Base-by-base conservation (phyloP, 2,113 vertebrate species). In the Leucoraja erinaceus region DNA sequence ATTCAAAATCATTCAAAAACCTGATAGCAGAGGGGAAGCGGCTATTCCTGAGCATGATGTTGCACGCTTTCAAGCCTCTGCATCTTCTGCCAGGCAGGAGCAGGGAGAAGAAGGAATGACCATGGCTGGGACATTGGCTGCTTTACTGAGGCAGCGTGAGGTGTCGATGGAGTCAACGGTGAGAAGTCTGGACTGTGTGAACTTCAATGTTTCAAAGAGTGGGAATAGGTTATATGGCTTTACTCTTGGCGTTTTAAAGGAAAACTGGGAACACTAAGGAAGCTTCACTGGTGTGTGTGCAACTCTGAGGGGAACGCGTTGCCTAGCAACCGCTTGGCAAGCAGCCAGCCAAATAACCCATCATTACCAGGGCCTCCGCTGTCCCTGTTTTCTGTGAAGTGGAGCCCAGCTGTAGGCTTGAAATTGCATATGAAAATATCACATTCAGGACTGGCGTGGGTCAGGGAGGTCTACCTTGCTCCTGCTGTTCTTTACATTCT, bases 401-500 rank as follows among this genome's bases (percentile, higher is more conserved):
- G 90, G 90, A 91, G 47, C 33, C 68, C 90, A 72, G 90, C 90
- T 74, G 90, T 22, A 74, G 28, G 90, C 66, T 72, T 72, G 90
- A 72, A 91, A 54, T 91, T 91, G 68, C 66, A 72, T 91, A 54
- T 74, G 90, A 74, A 91, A 91, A 72, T 91, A 91, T 70, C 90
- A 91, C 33, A 91, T 72, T 91, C 31, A 91, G 10, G 68, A 28
- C 68, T 91, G 70, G 16, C 38, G 47, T 74, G 54, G 90, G 66
- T 91, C 90, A 91, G 90, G 68, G 54, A 72, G 66, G 90, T 72
- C 90, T 1, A 28, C 18, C 20, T 91, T 91, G 33, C 72, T 72
- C 90, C 66, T 74, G 90, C 33, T 91, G 90, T 91, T 91, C 90
- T 91, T 91, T 91, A 72, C 90, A 90, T 90, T 91, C 38, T 91